These are phyloP conservation scores for Laticauda laticaudata DNA, from an alignment of 2,113 vertebrate species.

Conservation along the genomic window DNA sequence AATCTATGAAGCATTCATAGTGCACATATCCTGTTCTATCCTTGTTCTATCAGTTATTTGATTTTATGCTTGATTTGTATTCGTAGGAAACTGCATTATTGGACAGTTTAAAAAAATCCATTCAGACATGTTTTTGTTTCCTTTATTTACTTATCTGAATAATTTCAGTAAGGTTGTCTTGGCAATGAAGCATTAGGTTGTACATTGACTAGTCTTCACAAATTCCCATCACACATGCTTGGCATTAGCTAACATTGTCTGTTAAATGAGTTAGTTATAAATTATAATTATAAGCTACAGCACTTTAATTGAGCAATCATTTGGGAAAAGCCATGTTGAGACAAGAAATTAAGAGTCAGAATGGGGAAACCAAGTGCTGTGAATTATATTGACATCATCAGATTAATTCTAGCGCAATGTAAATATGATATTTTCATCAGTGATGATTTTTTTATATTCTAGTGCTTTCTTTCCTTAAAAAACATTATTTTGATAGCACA, in stretches of 20 bases:
- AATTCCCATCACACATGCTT: slow-evolving; percentile 22
- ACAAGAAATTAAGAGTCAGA: slow-evolving; percentile 23
- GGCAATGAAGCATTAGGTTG: background rate
- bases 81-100: background rate
- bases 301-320: slow-evolving; percentile 21
- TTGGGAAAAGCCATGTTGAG: slow-evolving; percentile 12
- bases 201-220: slow-evolving; percentile 6
- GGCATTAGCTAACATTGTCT: slow-evolving; percentile 31
- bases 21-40: background rate
- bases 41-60: background rate
- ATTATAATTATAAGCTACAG: slow-evolving; percentile 28
- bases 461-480: background rate
- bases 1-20: background rate
- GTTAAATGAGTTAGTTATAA: slow-evolving; percentile 30
- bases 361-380: slow-evolving; percentile 7
- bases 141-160: background rate
- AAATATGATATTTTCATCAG: background rate
- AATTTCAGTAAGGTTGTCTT: background rate
- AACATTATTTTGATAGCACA: background rate
- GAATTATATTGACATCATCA: background rate
- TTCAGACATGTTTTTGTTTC: background rate
- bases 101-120: background rate
- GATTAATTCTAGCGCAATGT: background rate
- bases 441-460: background rate
- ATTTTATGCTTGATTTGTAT: background rate